Evolutionary conservation across 1,140 invertebrate species (phyloP).

Genomic region (Drosophila ogumai): DNA sequence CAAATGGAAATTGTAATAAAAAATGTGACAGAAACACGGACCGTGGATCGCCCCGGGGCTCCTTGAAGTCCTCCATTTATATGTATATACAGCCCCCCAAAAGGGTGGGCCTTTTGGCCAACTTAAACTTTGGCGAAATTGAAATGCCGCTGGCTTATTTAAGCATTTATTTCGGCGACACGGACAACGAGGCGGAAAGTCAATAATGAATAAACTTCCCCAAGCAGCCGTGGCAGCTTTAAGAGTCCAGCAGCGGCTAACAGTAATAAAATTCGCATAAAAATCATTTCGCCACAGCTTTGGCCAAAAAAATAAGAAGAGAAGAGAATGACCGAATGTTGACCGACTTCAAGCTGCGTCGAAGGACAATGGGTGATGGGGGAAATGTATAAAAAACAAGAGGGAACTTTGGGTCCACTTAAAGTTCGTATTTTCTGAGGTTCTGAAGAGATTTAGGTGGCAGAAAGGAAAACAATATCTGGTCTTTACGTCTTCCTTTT

Average conservation of each 20-base stretch:
- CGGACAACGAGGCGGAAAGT: slow-evolving; percentile 57
- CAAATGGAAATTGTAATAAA: slow-evolving; percentile 72
- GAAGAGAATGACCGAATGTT: slow-evolving; percentile 41
- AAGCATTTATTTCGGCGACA: slow-evolving; percentile 65
- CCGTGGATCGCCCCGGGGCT: slow-evolving; percentile 13
- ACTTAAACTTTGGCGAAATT: slow-evolving; percentile 69
- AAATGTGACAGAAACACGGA: slow-evolving; percentile 41
- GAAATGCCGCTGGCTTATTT: slow-evolving; percentile 78
- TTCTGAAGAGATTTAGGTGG: slow-evolving; percentile 3
- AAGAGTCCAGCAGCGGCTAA: slow-evolving; percentile 61
- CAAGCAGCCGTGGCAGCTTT: slow-evolving; percentile 46
- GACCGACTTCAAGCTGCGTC: slow-evolving; percentile 60
- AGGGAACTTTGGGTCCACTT: slow-evolving; percentile 4
- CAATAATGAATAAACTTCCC: slow-evolving; percentile 72
- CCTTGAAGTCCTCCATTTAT: not conserved
- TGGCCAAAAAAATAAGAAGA: not conserved
- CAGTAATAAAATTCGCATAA: slow-evolving; percentile 82
- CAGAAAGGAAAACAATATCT: not conserved
- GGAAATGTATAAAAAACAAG: slow-evolving; percentile 11
- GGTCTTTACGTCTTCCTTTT: not conserved
- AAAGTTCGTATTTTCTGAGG: not conserved
- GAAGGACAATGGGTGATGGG: slow-evolving; percentile 28
- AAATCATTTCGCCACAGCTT: slow-evolving; percentile 71
- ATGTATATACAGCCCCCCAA: not conserved
- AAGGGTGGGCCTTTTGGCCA: slow-evolving; percentile 18